These are phyloP conservation scores for Metacarcinus magister DNA, from an alignment of 2,888 invertebrate species.

Conservation along the genomic window DNA sequence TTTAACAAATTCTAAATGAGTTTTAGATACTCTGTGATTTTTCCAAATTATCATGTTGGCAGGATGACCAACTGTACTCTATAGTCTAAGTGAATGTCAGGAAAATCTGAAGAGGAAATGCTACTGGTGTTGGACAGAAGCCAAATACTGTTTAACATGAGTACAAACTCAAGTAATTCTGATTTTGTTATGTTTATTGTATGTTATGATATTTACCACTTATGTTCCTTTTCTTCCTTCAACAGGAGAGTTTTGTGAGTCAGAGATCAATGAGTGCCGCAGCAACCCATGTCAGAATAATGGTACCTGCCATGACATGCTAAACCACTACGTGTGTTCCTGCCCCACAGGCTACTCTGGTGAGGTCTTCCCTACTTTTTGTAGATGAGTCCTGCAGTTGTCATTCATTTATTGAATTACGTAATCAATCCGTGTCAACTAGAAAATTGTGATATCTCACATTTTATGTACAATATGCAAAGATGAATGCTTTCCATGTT, in stretches of 20 bases:
- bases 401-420: neutral
- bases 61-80: too few species aligned
- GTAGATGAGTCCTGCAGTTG: neutral
- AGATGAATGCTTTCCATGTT: too few species aligned
- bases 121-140: neutral
- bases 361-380: neutral
- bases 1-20: too few species aligned
- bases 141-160: neutral
- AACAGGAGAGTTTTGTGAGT: conserved; percentile 92
- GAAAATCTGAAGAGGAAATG: neutral
- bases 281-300: conserved; percentile 95
- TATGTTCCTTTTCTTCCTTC: conserved; percentile 74
- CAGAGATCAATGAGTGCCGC: conserved; percentile 93
- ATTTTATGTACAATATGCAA: too few species aligned
- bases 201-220: neutral
- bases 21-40: too few species aligned
- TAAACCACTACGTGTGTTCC: conserved; percentile 83
- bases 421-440: neutral
- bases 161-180: neutral
- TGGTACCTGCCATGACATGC: conserved; percentile 91
- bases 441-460: too few species aligned
- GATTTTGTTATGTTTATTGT: neutral
- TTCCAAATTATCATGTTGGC: too few species aligned
- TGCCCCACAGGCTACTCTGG: conserved; percentile 82
- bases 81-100: neutral